These are phyloP conservation scores for Synanthedon myopaeformis DNA, from an alignment of 2,888 invertebrate species.

Conservation along the genomic window DNA sequence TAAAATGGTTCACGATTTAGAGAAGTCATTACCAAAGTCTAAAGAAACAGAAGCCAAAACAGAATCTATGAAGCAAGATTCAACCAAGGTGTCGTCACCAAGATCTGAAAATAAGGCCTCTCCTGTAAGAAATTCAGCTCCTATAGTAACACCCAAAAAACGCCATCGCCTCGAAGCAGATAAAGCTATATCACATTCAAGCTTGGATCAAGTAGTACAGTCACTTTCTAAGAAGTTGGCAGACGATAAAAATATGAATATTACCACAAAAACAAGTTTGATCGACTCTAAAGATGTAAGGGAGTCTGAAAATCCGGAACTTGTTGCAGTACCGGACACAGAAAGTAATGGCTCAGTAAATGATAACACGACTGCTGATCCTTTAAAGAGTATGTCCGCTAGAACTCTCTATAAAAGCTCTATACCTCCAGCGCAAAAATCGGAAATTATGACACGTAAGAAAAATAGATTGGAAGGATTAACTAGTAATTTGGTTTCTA, in stretches of 20 bases:
- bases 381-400: conserved; percentile 62
- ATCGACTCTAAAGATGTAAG: conserved; percentile 29
- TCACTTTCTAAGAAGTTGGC: conserved; percentile 60
- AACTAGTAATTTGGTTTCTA: conserved; percentile 71
- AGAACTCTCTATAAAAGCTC: conserved; percentile 61
- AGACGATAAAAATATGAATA: conserved; percentile 39
- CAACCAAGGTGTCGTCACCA: conserved; percentile 41
- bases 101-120: conserved; percentile 46
- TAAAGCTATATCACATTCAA: conserved; percentile 44
- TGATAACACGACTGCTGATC: conserved; percentile 35
- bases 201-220: conserved; percentile 60
- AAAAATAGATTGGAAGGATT: conserved; percentile 74
- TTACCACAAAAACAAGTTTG: conserved; percentile 23
- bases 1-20: conserved; percentile 59
- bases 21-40: conserved; percentile 52
- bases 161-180: conserved; percentile 77
- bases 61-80: conserved; percentile 39
- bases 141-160: conserved; percentile 79
- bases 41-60: conserved; percentile 43
- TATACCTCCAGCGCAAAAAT: conserved; percentile 61
- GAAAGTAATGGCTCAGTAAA: conserved; percentile 19
- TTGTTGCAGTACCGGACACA: conserved; percentile 13
- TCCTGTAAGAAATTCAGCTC: conserved; percentile 47
- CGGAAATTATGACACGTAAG: conserved; percentile 72
- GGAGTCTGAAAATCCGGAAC: conserved; percentile 25